phyloP scores from a whole-genome alignment of 2,888 invertebrate genomes.

The Drosophila antonietae region DNA sequence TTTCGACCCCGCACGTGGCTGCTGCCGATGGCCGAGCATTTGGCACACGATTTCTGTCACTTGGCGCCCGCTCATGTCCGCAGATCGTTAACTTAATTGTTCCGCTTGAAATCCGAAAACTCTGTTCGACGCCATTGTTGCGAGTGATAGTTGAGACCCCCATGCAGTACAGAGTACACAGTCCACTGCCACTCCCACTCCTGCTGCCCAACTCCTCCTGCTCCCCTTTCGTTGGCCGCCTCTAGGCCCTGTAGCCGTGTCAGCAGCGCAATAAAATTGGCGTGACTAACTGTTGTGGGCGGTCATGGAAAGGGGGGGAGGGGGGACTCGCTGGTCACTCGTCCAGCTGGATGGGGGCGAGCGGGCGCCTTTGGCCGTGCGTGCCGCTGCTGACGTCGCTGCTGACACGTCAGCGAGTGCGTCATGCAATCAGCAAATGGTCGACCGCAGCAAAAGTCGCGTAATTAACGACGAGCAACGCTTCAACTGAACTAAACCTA shows the following conservation, averaged over 20 bases:
- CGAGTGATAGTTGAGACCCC: constrained; percentile 65
- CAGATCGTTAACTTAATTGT: constrained; percentile 81
- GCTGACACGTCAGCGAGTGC: constrained; percentile 35
- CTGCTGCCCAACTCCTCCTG: no score
- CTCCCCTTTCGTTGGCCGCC: background rate
- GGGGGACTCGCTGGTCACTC: constrained; percentile 6
- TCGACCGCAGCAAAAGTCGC: constrained; percentile 78
- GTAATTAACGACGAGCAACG: constrained; percentile 68
- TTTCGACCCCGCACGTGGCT: constrained; percentile 45
- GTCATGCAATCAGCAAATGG: constrained; percentile 73
- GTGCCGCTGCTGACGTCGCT: constrained; percentile 56
- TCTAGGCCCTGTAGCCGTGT: constrained; percentile 39
- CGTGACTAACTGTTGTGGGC: constrained; percentile 69
- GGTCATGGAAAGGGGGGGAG: constrained; percentile 4
- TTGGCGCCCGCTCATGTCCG: constrained; percentile 56
- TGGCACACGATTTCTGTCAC: constrained; percentile 56
- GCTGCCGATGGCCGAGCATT: constrained; percentile 25
- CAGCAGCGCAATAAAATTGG: constrained; percentile 75
- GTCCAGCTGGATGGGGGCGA: background rate
- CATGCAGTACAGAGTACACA: background rate
- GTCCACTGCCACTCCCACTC: background rate
- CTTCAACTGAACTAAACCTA: constrained; percentile 12
- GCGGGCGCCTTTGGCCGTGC: constrained; percentile 47
- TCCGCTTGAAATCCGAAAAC: constrained; percentile 76
- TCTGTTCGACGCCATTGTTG: constrained; percentile 71